Base-by-base conservation (phyloP, 2,113 vertebrate species). In the Gambusia affinis region DNA sequence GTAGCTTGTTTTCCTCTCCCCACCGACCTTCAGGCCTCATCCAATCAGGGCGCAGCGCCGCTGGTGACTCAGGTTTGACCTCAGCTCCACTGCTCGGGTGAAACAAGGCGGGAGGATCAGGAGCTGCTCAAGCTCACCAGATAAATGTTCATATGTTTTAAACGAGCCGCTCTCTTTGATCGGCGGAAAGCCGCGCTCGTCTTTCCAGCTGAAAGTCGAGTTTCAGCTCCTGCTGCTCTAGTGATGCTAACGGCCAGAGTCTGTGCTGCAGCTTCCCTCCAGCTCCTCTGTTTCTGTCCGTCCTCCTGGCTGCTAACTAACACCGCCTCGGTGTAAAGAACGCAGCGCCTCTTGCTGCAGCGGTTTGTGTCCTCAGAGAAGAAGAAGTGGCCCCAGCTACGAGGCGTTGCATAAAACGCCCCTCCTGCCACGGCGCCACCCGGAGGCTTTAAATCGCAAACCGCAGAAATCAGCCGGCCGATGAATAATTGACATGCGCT, bases 161-260 rank as follows among this genome's bases (percentile, higher is more conserved):
- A 73, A 88, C 79, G 61, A 91, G 80, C 35, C 29, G 67, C 85
- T 92, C 78, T 80, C 84, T 92, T 92, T 91, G 87, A 93, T 92
- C 79, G 84, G 85, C 73, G 80, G 80, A 74, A 91, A 83, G 73
- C 84, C 80, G 82, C 88, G 81, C 57, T 73, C 76, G 31, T 74
- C 30, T 71, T 85, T 79, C 86, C 74, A 65, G 57, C 71, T 81
- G 75, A 73, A 68, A 83, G 69, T 86, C 70, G 72, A 27, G 70
- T 73, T 73, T 72, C 88, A 89, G 86, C 72, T 81, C 86, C 60
- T 76, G 65, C 6, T 81, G 67, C 87, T 87, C 82, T 78, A 72
- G 73, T 88, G 76, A 88, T 85, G 63, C 80, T 85, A 86, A 90
- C 84, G 70, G 19, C n/a, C 82, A 64, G 81, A 64, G 81, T 79